phyloP scores from a whole-genome alignment of 92 coral and sea anemone genomes.

The Umimayanthus chanpuru region DNA sequence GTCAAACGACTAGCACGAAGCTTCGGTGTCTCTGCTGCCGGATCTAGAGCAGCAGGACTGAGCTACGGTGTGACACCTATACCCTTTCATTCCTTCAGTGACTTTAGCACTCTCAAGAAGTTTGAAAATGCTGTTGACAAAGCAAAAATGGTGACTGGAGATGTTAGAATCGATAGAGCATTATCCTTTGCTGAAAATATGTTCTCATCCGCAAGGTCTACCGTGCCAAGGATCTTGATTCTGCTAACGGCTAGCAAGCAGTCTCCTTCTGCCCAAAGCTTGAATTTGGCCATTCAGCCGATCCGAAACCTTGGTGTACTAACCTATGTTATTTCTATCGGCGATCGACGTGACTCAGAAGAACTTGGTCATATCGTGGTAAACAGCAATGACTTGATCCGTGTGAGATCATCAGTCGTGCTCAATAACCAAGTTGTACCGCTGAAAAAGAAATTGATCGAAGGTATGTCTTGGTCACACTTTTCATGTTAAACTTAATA shows the following conservation, averaged over 20 bases:
- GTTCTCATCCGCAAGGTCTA: conserved; percentile 54
- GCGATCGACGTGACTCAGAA: conserved; percentile 51
- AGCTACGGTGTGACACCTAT: conserved; percentile 48
- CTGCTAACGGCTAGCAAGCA: conserved; percentile 63
- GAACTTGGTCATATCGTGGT: conserved; percentile 15
- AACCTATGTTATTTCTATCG: conserved; percentile 68
- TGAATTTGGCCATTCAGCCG: conserved; percentile 64
- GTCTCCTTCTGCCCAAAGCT: conserved; percentile 49
- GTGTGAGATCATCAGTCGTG: conserved; percentile 20
- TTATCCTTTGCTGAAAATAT: conserved; percentile 55
- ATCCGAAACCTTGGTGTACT: conserved; percentile 66
- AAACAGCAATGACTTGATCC: conserved; percentile 18
- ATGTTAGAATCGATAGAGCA: conserved; percentile 58
- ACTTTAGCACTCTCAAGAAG: conserved; percentile 35
- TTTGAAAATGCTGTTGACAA: conserved; percentile 55
- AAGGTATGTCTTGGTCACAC: conserved; percentile 7
- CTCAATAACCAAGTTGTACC: neutral
- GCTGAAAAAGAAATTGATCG: neutral
- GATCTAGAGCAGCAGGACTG: conserved; percentile 61
- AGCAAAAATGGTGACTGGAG: conserved; percentile 39
- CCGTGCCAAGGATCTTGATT: conserved; percentile 68
- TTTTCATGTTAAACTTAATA: too few relatives aligned
- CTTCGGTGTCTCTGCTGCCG: conserved; percentile 41
- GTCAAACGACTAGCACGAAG: conserved; percentile 43
- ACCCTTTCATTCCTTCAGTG: conserved; percentile 38